Conservation (phyloP, 1,140 invertebrate genomes). For the Hormaphis cornu region DNA sequence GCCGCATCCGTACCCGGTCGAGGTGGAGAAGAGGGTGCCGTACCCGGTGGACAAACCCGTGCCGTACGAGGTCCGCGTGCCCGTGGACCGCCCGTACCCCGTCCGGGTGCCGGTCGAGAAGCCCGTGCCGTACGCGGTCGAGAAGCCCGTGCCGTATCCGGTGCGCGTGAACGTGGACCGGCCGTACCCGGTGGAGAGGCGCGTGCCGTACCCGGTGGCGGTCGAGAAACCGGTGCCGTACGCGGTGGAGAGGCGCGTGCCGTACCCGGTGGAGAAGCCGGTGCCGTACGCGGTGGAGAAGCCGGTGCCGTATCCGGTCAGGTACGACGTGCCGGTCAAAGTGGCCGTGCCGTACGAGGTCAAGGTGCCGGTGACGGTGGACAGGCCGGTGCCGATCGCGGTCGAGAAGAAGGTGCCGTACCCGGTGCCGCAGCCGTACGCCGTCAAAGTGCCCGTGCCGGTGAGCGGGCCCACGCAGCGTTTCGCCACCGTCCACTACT, state of each 20-base stretch:
- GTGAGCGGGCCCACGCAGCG: constrained; percentile 28
- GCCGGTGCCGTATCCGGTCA: constrained; percentile 47
- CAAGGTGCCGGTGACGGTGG: constrained; percentile 50
- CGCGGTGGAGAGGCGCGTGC: no score
- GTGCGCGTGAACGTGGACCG: constrained; percentile 56
- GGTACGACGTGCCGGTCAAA: constrained; percentile 47
- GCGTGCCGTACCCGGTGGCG: no score
- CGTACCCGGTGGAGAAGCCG: no score
- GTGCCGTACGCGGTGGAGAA: no score
- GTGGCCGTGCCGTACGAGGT: constrained; percentile 56
- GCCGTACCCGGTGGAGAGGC: no score
- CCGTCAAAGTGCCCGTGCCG: constrained; percentile 48
- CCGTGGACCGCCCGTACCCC: no score
- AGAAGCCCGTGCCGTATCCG: constrained; percentile 57
- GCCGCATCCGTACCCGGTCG: no score
- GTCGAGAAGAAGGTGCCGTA: constrained; percentile 47
- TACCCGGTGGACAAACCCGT: no score
- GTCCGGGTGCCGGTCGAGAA: constrained; percentile 55
- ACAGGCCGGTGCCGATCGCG: constrained; percentile 43
- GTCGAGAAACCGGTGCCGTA: constrained; percentile 43
- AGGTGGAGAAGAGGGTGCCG: no score
- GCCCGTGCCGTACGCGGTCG: no score
- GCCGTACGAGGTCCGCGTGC: constrained; percentile 41
- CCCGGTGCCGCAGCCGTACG: constrained; percentile 68
- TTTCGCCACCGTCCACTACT: no score